Conservation (phyloP, 1,140 invertebrate genomes). For the Apolygus lucorum region DNA sequence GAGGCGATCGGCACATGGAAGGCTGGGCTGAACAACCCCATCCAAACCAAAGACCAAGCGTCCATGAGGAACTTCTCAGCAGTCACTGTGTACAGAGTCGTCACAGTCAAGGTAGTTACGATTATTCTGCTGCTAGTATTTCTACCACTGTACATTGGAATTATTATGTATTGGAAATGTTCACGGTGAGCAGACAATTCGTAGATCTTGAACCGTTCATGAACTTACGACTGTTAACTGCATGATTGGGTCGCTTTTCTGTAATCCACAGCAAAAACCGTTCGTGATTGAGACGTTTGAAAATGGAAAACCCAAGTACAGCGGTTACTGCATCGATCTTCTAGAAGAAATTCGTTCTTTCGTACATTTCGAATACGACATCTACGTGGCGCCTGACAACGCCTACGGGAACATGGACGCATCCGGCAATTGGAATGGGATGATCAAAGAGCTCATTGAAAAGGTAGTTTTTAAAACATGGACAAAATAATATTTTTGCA, state of each 20-base stretch:
- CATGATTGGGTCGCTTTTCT: too few relatives aligned
- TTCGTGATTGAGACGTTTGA: slow-evolving; percentile 57
- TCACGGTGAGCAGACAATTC: too few relatives aligned
- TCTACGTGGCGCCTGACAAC: slow-evolving; percentile 65
- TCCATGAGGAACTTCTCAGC: slow-evolving; percentile 66
- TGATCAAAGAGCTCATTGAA: slow-evolving; percentile 82
- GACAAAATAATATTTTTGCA: too few relatives aligned
- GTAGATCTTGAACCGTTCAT: too few relatives aligned
- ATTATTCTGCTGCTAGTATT: too few relatives aligned
- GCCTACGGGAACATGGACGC: slow-evolving; percentile 79
- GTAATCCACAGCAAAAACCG: slow-evolving; percentile 65
- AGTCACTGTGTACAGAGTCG: slow-evolving; percentile 68
- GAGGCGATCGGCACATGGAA: slow-evolving; percentile 55
- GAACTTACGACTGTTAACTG: too few relatives aligned
- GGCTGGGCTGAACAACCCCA: slow-evolving; percentile 52
- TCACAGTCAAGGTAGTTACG: slow-evolving; percentile 65
- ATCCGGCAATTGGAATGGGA: slow-evolving; percentile 82
- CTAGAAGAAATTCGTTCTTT: slow-evolving; percentile 73
- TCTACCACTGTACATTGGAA: too few relatives aligned
- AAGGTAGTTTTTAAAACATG: too few relatives aligned
- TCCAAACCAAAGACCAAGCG: slow-evolving; percentile 51
- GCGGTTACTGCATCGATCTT: slow-evolving; percentile 89
- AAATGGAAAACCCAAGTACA: slow-evolving; percentile 48
- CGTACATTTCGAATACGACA: slow-evolving; percentile 82
- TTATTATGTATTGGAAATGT: too few relatives aligned